Evolutionary conservation across 2,113 vertebrate genomes (phyloP).

Genomic region (Brevimyrus niger): DNA sequence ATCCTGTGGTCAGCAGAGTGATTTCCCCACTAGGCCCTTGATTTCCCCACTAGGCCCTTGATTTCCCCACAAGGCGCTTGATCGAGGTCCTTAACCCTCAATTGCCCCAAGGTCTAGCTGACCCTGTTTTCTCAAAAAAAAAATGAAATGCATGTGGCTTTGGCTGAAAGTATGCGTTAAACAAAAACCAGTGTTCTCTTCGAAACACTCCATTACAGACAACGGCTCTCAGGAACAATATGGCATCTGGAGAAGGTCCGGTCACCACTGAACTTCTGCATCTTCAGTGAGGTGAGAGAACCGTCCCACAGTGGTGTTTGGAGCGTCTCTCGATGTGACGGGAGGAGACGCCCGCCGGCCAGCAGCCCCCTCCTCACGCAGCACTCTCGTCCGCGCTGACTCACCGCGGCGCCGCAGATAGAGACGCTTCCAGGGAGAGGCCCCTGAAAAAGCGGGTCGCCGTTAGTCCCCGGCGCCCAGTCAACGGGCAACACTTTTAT

Average conservation of each 20-base stretch:
- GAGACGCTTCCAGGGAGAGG: not conserved
- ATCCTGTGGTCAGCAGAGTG: too few relatives aligned
- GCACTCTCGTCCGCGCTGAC: not conserved
- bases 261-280: not conserved
- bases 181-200: not conserved
- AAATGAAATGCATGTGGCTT: not conserved
- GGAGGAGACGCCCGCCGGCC: not conserved
- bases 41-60: not conserved
- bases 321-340: not conserved
- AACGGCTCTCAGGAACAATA: not conserved
- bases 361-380: not conserved
- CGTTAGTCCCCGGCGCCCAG: not conserved
- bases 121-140: not conserved
- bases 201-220: not conserved
- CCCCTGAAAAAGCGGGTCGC: not conserved
- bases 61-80: too few relatives aligned
- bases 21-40: too few relatives aligned
- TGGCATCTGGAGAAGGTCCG: not conserved
- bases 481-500: constrained; percentile 17
- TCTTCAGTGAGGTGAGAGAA: not conserved
- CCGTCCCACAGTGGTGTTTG: not conserved
- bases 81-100: not conserved
- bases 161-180: not conserved
- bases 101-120: not conserved
- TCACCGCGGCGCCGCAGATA: not conserved